Conservation (phyloP, 2,888 invertebrate species). For the Argyresthia goedartella region DNA sequence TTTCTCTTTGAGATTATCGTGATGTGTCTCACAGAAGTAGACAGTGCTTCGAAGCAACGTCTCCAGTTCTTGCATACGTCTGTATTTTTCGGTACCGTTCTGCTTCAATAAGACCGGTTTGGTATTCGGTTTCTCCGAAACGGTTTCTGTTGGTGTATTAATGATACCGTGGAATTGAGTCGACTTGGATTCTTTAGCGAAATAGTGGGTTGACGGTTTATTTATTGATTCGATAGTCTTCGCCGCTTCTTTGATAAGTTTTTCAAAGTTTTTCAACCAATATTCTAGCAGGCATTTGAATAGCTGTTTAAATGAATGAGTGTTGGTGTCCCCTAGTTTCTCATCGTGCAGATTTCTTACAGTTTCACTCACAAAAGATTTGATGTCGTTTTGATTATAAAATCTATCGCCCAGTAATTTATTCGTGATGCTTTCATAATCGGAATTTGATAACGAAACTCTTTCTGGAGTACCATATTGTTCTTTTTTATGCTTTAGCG, state of each 20-base stretch:
- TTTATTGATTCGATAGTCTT: slow-evolving; percentile 27
- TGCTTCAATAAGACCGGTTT: slow-evolving; percentile 7
- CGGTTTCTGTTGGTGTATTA: neutral
- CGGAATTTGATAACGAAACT: slow-evolving; percentile 12
- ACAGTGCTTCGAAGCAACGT: slow-evolving; percentile 46
- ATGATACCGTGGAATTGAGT: neutral
- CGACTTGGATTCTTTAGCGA: slow-evolving; percentile 28
- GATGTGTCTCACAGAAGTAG: slow-evolving; percentile 34
- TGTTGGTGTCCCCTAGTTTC: slow-evolving; percentile 21
- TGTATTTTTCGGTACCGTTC: slow-evolving; percentile 38
- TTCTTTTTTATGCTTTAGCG: neutral
- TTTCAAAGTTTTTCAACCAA: slow-evolving; percentile 37
- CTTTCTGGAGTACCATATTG: neutral
- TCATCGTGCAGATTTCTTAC: slow-evolving; percentile 38
- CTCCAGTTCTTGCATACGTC: slow-evolving; percentile 45
- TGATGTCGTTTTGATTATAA: slow-evolving; percentile 23
- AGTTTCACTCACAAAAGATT: slow-evolving; percentile 31
- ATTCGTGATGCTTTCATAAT: slow-evolving; percentile 38
- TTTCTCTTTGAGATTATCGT: neutral
- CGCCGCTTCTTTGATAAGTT: slow-evolving; percentile 23
- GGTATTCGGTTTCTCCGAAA: neutral
- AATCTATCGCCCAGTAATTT: slow-evolving; percentile 33
- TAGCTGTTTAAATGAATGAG: slow-evolving; percentile 37
- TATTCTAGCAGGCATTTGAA: slow-evolving; percentile 45
- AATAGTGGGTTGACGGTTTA: slow-evolving; percentile 31